Percentiles rank a stretch among this genome's conserved stretches.
These are phyloP conservation scores for Phyllotreta cruciferae DNA, from an alignment of 2,888 invertebrate genomes.

Conservation along the genomic window DNA sequence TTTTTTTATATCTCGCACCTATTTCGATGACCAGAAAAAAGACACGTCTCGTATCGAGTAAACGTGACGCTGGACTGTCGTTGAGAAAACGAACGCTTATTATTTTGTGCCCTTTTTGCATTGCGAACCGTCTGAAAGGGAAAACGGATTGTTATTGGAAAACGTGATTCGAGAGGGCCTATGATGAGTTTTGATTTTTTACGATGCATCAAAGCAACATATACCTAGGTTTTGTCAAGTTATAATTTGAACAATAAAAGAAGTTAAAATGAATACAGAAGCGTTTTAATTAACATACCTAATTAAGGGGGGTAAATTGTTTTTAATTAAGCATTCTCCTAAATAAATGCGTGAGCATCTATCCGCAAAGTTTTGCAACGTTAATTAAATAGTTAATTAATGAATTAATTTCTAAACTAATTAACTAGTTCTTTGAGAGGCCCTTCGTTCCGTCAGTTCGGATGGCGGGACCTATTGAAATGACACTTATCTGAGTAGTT, in stretches of 20 bases:
- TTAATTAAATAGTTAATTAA: too few species aligned
- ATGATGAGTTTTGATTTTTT: slow-evolving; percentile 14
- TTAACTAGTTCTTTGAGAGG: too few species aligned
- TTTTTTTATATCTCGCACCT: not conserved
- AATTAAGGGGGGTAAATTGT: too few species aligned
- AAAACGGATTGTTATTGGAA: slow-evolving; percentile 27
- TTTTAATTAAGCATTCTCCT: too few species aligned
- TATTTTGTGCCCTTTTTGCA: slow-evolving; percentile 76
- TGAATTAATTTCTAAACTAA: too few species aligned
- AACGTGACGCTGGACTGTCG: slow-evolving; percentile 83
- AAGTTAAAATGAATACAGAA: not conserved
- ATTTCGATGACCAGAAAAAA: slow-evolving; percentile 62
- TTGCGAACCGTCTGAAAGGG: slow-evolving; percentile 73
- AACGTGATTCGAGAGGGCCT: slow-evolving; percentile 22
- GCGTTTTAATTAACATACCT: not conserved
- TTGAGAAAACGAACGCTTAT: slow-evolving; percentile 66
- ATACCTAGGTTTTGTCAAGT: not conserved
- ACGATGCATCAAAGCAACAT: slow-evolving; percentile 6
- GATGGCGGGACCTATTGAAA: slow-evolving; percentile 8
- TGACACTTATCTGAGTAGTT: slow-evolving; percentile 46
- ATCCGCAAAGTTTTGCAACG: too few species aligned
- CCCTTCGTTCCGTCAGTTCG: too few species aligned
- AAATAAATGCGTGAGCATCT: too few species aligned
- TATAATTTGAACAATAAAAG: not conserved
- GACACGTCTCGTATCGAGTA: slow-evolving; percentile 77